Conservation (phyloP, 2,113 vertebrate species). For the Rhynchomys soricoides region DNA sequence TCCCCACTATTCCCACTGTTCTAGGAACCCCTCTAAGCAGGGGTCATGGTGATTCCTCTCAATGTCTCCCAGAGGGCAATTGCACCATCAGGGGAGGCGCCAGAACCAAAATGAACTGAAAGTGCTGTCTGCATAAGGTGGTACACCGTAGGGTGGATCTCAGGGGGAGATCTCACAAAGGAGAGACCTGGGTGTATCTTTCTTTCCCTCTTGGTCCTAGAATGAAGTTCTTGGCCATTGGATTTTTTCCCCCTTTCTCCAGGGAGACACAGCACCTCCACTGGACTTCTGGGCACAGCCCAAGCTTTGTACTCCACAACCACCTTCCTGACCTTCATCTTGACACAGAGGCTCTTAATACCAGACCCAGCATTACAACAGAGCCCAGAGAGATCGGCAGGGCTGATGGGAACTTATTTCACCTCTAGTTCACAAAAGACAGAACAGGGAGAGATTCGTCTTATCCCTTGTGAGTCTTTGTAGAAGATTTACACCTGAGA, state of each 20-base stretch:
- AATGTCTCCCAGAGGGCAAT: neutral
- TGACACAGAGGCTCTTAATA: neutral
- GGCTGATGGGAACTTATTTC: neutral
- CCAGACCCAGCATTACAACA: neutral
- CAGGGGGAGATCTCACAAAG: neutral
- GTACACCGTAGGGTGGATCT: accelerated
- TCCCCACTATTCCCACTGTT: neutral
- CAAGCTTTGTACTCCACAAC: neutral
- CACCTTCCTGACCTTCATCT: neutral
- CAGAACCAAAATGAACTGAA: neutral
- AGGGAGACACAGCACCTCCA: neutral
- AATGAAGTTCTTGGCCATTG: neutral
- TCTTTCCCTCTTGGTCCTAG: neutral
- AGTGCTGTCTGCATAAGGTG: no score
- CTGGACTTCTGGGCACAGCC: neutral
- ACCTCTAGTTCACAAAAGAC: neutral
- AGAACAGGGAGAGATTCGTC: neutral
- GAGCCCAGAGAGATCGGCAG: neutral
- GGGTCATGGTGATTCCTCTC: neutral
- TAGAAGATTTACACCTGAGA: neutral
- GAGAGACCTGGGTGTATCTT: neutral
- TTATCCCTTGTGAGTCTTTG: neutral
- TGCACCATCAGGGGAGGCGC: neutral
- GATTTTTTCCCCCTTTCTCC: neutral
- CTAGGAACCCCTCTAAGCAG: neutral